These are phyloP conservation scores for Megaceryle maxima DNA, from an alignment of 2,113 vertebrate genomes.

Conservation along the genomic window DNA sequence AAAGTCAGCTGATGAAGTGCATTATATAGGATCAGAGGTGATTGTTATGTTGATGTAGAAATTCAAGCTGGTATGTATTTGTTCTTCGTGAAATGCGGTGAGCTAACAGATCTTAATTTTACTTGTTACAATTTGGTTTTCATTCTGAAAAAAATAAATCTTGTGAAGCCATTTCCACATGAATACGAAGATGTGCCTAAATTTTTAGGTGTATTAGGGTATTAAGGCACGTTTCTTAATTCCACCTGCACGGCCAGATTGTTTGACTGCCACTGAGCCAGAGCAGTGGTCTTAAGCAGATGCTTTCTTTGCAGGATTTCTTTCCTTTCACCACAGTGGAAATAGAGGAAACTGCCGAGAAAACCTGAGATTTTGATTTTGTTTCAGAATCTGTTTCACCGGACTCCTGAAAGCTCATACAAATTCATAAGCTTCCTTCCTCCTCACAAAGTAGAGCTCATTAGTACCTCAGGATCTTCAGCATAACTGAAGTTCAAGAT, in stretches of 20 bases:
- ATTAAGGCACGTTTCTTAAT: not conserved
- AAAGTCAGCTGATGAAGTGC: not conserved
- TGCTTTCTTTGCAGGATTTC: not conserved
- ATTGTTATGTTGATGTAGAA: not conserved
- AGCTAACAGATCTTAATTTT: slow-evolving; percentile 58
- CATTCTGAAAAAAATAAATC: not conserved
- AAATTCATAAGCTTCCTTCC: not conserved
- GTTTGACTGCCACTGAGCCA: not conserved
- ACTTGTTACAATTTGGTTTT: slow-evolving; percentile 6
- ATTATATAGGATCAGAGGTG: not conserved
- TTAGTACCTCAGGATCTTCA: not conserved
- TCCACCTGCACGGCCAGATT: not conserved
- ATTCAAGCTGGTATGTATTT: not conserved
- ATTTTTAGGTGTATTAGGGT: not conserved
- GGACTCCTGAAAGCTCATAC: not conserved
- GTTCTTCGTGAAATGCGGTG: slow-evolving; percentile 35
- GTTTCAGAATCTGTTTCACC: not conserved
- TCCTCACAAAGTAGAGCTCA: not conserved
- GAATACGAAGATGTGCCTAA: not conserved
- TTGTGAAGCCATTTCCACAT: not conserved
- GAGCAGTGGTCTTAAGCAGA: not conserved
- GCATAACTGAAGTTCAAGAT: not conserved
- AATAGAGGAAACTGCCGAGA: not conserved
- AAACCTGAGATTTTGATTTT: not conserved
- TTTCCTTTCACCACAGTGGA: not conserved